These are phyloP conservation scores for Podiceps cristatus DNA, from an alignment of 2,113 vertebrate species.

Conservation along the genomic window DNA sequence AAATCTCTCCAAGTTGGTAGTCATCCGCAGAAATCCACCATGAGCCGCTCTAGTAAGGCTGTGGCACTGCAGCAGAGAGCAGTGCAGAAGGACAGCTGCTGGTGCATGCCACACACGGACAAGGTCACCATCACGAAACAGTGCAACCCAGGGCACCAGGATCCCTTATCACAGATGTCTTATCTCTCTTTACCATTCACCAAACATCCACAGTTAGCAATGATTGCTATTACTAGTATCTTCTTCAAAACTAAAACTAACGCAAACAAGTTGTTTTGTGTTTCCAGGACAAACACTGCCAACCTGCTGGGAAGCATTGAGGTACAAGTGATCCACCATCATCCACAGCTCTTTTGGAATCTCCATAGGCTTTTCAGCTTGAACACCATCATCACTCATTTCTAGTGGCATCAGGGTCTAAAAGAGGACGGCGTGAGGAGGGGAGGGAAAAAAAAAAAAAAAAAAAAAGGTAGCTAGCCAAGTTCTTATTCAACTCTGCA, in stretches of 20 bases:
- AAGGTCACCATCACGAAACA: not conserved
- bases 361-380: slow-evolving; percentile 83
- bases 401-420: slow-evolving; percentile 78
- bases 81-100: not conserved
- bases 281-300: slow-evolving; percentile 37
- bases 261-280: not conserved
- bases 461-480: not conserved
- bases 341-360: slow-evolving; percentile 97
- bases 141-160: not conserved
- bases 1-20: not conserved
- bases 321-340: slow-evolving; percentile 94
- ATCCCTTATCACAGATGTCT: not conserved
- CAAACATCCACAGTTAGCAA: not conserved
- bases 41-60: not conserved
- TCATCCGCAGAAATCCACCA: not conserved
- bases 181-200: not conserved
- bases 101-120: too few relatives aligned
- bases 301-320: slow-evolving; percentile 90
- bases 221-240: not conserved
- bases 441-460: not conserved
- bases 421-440: not conserved
- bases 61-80: not conserved
- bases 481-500: not conserved
- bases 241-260: not conserved
- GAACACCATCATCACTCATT: slow-evolving; percentile 29